Base-by-base conservation (phyloP, 2,888 invertebrate species). In the Hipparchia semele region DNA sequence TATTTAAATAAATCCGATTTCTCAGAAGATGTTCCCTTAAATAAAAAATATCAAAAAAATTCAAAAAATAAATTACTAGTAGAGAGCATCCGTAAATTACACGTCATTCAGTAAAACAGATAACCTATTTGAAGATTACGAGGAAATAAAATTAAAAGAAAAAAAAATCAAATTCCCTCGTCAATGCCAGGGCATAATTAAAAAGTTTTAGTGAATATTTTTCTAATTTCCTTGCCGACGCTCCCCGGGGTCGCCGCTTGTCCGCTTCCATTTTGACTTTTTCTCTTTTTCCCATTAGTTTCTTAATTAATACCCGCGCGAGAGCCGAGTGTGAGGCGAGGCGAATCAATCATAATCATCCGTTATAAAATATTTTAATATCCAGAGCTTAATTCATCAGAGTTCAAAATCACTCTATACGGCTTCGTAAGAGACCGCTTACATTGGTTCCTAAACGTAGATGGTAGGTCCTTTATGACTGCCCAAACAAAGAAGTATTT, bases 311-410 rank as follows among this genome's bases (percentile, higher is more conserved):
- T 91, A 92, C 85, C 86, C 85, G 80, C 79, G 84, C 81, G 79
- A 79, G 77, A 75, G 80, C 83, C 80, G 83, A 85, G 86, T 82
- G 82, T 79, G 79, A 81, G 82, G 79, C 80, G 81, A 76, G 80
- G 79, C 82, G 87, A 87, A 92, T 92, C 92, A 91, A 92, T 92
- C 91, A 90, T 91, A 88, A 90, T 91, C 90, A 87, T 82, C 82
- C 81, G 86, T 81, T 87, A 85, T 76, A 87, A 88, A 87, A 85
- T 85, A 80, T 87, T 91, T 89, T 86, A 84, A 86, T 86, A 82
- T 84, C 79, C 79, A 72, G 76, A 75, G 73, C 76, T 79, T 75
- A 80, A 81, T 78, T 78, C 76, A 64, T 74, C 70, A 54, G 54
- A 67, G 71, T 67, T 67, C 58, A 68, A 61, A 65, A 54, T 59